These are phyloP conservation scores for Luidia sarsii DNA, from an alignment of 53 echinoderm and acorn worm species.

Conservation along the genomic window DNA sequence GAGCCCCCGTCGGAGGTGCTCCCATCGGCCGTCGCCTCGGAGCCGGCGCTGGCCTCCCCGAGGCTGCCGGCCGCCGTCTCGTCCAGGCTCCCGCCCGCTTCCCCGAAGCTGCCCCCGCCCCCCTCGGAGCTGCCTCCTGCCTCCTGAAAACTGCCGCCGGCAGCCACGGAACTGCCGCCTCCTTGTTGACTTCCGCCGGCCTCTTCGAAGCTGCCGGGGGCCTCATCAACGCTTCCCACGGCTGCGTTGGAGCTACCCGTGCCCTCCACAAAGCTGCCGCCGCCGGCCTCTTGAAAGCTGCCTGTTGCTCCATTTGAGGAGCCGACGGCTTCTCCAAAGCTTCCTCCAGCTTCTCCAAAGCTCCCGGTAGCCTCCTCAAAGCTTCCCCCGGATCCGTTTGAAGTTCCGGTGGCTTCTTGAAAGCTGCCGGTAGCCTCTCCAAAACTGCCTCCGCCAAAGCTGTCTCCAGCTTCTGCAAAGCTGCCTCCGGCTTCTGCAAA, in stretches of 20 bases:
- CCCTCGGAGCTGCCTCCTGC: not conserved
- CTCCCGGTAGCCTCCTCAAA: conserved; percentile 8
- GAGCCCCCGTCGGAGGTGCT: not conserved
- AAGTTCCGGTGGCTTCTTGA: not conserved
- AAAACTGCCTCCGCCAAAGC: conserved; percentile 16
- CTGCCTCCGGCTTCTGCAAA: conserved; percentile 5
- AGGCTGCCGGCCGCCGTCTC: no score
- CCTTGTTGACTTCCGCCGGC: not conserved
- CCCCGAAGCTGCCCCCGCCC: not conserved
- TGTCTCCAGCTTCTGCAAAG: not conserved
- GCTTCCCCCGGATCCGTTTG: conserved; percentile 3
- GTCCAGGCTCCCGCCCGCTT: not conserved
- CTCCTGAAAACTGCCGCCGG: not conserved
- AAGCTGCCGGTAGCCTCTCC: conserved; percentile 17
- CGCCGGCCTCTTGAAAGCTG: no score
- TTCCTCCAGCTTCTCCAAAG: conserved; percentile 11
- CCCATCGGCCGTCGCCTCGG: no score
- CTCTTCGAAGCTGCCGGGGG: not conserved
- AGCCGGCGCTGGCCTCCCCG: not conserved
- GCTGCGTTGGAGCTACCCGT: no score
- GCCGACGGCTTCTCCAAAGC: not conserved
- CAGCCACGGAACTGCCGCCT: not conserved
- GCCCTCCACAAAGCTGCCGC: no score
- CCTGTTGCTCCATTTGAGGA: no score
- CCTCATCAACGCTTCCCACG: not conserved